Base-by-base conservation (phyloP, 2,888 invertebrate species). In the Eupelmus urozonus region DNA sequence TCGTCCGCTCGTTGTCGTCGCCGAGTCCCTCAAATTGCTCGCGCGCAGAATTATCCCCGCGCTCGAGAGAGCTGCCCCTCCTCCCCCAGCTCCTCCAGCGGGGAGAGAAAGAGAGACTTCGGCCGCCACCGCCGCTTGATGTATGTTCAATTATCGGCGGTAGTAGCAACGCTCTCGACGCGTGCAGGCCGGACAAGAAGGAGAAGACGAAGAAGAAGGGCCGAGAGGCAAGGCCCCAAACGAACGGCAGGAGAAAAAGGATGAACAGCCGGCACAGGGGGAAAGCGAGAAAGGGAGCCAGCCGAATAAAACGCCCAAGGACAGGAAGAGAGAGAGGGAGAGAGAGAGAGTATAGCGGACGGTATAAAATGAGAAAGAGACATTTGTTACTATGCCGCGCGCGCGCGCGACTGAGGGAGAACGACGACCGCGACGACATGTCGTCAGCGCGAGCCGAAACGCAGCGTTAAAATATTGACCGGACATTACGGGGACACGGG, bases 61-160 rank as follows among this genome's bases (percentile, higher is more conserved):
- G 34, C 13, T n/a, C n/a, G n/a, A n/a, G n/a, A n/a, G n/a, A n/a
- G n/a, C 42, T 69, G 53, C 55, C 18, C 71, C 62, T 78, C 63
- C 70, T 20, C 20, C 62, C 51, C 51, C 49, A 53, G 65, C 57
- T 70, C 55, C 18, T 3, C 23, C 49, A 25, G 18, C n/a, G 20
- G 51, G 20, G 57, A 29, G 23, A 60, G 45, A 59, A 16, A 60
- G 60, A 60, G 45, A 34, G 59, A 49, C 60, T 20, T 23, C n/a
- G 27, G 27, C 79, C 53, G 60, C 80, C 53, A 62, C 66, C 63
- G 60, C 81, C 79, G 53, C 82, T 84, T 84, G 85, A 86, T 84
- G 84, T 85, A 83, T 82, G 85, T 85, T 85, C 85, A 85, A 85
- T 87, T 85, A 86, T 85, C 84, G 82, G 82, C 82, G 81, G 81